These are phyloP conservation scores for Marmota monax DNA, from an alignment of 2,113 vertebrate genomes.

Conservation along the genomic window DNA sequence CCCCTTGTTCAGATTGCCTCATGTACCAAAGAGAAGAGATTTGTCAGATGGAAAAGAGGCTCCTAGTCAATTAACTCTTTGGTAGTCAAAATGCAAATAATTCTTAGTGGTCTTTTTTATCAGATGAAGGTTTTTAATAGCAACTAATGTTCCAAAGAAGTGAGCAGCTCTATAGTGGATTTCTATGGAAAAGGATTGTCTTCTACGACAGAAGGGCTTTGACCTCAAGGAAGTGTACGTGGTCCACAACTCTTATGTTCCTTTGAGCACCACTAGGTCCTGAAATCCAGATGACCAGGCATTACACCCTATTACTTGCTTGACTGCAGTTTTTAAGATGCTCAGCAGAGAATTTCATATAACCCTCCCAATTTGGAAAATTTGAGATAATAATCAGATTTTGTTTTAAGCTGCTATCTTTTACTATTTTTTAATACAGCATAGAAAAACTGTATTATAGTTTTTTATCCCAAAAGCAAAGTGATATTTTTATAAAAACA, in stretches of 20 bases:
- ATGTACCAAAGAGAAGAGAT: background rate
- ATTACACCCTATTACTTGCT: background rate
- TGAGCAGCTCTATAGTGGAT: background rate
- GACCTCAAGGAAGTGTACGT: background rate
- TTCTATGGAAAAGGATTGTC: background rate
- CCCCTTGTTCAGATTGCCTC: background rate
- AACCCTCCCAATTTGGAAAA: background rate
- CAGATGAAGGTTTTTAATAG: background rate
- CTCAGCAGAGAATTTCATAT: background rate
- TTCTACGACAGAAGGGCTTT: background rate
- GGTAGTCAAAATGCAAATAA: background rate
- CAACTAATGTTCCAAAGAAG: background rate
- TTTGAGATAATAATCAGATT: background rate
- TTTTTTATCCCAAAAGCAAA: background rate
- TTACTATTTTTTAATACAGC: background rate
- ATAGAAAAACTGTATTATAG: background rate
- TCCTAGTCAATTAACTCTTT: background rate
- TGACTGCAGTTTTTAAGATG: background rate
- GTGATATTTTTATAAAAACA: background rate
- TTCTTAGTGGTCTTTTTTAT: background rate
- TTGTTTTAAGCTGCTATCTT: background rate
- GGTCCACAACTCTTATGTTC: background rate
- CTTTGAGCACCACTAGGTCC: background rate
- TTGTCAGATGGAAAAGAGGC: background rate
- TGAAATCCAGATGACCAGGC: background rate